phyloP scores from a whole-genome alignment of 2,888 invertebrate species.

The Cerceris ruficornis region DNA sequence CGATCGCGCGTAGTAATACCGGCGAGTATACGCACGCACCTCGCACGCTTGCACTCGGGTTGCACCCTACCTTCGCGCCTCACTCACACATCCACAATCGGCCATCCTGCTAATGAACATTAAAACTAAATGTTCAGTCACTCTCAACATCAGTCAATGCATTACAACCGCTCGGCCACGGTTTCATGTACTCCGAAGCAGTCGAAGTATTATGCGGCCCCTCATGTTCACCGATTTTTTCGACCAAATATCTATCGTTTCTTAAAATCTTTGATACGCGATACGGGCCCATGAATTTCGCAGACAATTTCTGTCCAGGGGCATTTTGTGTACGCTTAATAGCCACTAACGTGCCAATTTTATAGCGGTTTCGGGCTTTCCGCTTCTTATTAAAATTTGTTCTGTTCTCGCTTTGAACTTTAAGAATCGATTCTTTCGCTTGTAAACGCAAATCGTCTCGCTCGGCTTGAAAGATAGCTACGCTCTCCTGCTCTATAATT shows the following conservation, averaged over 20 bases:
- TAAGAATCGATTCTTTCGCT: constrained; percentile 4
- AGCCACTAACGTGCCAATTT: constrained; percentile 17
- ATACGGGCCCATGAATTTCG: constrained; percentile 35
- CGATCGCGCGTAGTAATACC: too few species aligned
- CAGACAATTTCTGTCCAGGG: constrained; percentile 12
- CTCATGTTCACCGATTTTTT: constrained; percentile 16
- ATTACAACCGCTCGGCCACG: constrained; percentile 2
- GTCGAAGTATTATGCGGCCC: constrained; percentile 13
- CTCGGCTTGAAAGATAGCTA: constrained; percentile 2
- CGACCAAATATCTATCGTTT: constrained; percentile 17
- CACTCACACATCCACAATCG: too few species aligned
- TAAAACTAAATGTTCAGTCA: background rate
- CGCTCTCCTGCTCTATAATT: constrained; percentile 10
- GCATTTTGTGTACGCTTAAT: constrained; percentile 25
- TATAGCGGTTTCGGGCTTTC: constrained; percentile 10
- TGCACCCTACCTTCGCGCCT: too few species aligned
- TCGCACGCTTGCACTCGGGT: too few species aligned
- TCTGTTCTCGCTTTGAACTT: constrained; percentile 31
- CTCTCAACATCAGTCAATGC: background rate
- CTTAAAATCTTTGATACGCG: constrained; percentile 1
- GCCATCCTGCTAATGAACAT: constrained; percentile 5
- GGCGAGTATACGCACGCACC: too few species aligned
- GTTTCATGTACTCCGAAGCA: constrained; percentile 25
- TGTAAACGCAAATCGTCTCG: constrained; percentile 8
- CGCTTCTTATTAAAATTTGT: constrained; percentile 22